Percentiles rank a stretch among this genome's conserved stretches.
phyloP scores from a whole-genome alignment of 1,140 invertebrate genomes.

The Globodera ellingtonae region DNA sequence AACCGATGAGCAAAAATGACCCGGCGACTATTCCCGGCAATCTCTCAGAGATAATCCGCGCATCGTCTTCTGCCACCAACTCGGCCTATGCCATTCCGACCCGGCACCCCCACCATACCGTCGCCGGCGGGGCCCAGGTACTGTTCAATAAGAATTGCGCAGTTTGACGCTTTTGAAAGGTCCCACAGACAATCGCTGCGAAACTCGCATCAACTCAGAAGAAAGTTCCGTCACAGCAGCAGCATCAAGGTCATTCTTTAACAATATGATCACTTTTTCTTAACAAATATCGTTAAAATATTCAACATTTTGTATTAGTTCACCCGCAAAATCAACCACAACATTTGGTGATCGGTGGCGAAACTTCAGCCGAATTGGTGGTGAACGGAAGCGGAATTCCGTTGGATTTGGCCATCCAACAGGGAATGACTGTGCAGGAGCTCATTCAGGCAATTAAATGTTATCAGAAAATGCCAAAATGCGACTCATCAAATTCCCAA shows the following conservation, averaged over 20 bases:
- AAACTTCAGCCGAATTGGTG: not conserved
- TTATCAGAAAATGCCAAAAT: not conserved
- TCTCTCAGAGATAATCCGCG: no score
- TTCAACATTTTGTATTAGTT: not conserved
- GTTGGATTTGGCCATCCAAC: constrained; percentile 27
- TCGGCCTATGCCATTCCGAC: no score
- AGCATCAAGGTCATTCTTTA: constrained; percentile 16
- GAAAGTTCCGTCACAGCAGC: constrained; percentile 2
- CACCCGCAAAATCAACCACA: constrained; percentile 10
- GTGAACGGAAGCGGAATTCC: constrained; percentile 21
- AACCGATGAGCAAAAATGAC: not conserved
- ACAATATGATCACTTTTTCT: no score
- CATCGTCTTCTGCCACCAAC: no score
- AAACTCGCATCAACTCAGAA: not conserved
- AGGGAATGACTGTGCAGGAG: constrained; percentile 21
- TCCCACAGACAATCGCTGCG: not conserved
- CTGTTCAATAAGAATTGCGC: no score
- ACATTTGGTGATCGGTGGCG: not conserved
- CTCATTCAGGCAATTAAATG: constrained; percentile 13
- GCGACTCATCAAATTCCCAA: not conserved
- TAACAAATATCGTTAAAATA: no score
- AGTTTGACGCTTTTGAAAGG: not conserved
- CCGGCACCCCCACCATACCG: no score
- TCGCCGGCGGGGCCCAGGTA: no score
- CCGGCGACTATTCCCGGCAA: no score